Percentiles rank a stretch among this genome's conserved stretches.
phyloP scores from a whole-genome alignment of 64 coral and sea anemone genomes.

The Stylophora pistillata region DNA sequence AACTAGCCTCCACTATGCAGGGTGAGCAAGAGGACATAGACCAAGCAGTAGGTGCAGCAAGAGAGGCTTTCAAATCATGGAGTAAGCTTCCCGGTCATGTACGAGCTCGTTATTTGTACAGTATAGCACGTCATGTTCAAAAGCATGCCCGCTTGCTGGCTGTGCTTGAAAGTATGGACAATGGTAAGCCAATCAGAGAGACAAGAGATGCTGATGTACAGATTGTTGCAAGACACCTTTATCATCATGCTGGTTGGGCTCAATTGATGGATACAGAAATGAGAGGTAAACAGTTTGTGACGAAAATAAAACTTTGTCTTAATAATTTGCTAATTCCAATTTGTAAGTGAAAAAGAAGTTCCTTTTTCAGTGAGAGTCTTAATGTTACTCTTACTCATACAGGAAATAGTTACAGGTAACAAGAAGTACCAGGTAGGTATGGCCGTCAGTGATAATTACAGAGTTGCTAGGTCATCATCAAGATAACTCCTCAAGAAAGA shows the following conservation, averaged over 20 bases:
- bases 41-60: slow-evolving; percentile 78
- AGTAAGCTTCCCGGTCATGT: slow-evolving; percentile 87
- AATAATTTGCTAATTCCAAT: too few relatives aligned
- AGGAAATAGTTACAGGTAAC: too few relatives aligned
- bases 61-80: slow-evolving; percentile 87
- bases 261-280: slow-evolving; percentile 97
- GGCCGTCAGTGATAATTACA: too few relatives aligned
- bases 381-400: too few relatives aligned
- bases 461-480: too few relatives aligned
- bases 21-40: slow-evolving; percentile 93
- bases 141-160: slow-evolving; percentile 94
- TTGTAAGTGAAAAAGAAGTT: too few relatives aligned
- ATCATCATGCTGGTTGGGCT: slow-evolving; percentile 98
- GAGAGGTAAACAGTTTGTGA: slow-evolving; percentile 64
- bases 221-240: slow-evolving; percentile 89
- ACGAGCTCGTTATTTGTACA: slow-evolving; percentile 92
- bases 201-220: slow-evolving; percentile 90
- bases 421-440: too few relatives aligned
- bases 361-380: too few relatives aligned
- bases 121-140: slow-evolving; percentile 95
- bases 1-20: slow-evolving; percentile 93
- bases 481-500: too few relatives aligned
- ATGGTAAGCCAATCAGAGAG: slow-evolving; percentile 93
- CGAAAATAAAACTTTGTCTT: not conserved
- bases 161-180: slow-evolving; percentile 91